These are phyloP conservation scores for Thunnus albacares DNA, from an alignment of 2,797 vertebrate species.

Conservation along the genomic window DNA sequence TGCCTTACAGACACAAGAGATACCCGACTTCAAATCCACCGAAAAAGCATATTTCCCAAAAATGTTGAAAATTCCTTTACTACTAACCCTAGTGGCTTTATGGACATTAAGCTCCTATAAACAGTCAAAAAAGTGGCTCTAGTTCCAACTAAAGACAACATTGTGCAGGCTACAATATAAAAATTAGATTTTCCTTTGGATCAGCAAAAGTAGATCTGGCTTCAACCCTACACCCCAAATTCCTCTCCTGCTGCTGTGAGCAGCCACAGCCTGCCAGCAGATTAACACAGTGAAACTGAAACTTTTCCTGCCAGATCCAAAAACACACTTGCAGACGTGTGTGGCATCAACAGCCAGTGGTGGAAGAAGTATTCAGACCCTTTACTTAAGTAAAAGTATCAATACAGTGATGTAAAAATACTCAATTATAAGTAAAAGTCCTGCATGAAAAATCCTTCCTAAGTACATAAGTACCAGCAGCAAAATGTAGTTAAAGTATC, in stretches of 20 bases:
- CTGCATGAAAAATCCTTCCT: background rate
- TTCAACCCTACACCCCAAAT: conserved; percentile 45
- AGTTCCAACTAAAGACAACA: conserved; percentile 12
- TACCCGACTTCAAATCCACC: background rate
- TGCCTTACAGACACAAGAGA: no score
- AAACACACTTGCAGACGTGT: conserved; percentile 35
- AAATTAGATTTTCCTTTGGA: conserved; percentile 64
- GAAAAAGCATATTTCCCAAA: background rate
- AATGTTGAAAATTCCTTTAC: background rate
- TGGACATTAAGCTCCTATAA: background rate
- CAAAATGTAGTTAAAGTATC: no score
- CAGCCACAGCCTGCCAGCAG: conserved; percentile 41
- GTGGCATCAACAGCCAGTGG: conserved; percentile 2
- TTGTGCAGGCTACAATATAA: conserved; percentile 34
- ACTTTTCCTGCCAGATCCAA: conserved; percentile 65
- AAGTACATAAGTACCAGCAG: background rate
- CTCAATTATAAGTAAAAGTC: background rate
- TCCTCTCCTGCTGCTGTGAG: conserved; percentile 50
- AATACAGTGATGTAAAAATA: background rate
- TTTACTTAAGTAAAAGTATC: background rate
- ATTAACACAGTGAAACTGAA: conserved; percentile 58
- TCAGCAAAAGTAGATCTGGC: conserved; percentile 70
- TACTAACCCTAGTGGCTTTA: no score
- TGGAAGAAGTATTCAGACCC: background rate
- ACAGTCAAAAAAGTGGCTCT: background rate